Evolutionary conservation across 1,140 invertebrate species (phyloP).

Genomic region (Bilobella aurantiaca): DNA sequence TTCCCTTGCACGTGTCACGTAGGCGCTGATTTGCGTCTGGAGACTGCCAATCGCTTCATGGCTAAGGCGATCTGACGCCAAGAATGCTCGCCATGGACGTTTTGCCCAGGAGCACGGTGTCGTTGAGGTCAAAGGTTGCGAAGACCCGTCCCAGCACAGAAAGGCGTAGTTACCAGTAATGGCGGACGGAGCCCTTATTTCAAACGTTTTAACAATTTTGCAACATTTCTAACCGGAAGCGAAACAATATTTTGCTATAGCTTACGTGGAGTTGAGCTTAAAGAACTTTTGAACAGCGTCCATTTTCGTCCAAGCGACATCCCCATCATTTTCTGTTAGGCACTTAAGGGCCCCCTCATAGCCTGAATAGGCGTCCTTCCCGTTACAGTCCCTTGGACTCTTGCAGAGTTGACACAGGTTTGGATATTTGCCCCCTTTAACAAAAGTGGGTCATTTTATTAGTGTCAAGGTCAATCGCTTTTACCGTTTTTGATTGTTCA

Average conservation of each 20-base stretch:
- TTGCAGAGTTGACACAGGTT: conserved; percentile 63
- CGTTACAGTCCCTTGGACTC: conserved; percentile 59
- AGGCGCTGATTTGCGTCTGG: conserved; percentile 18
- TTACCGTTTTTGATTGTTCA: not conserved
- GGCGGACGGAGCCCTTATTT: not conserved
- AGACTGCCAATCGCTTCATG: conserved; percentile 8
- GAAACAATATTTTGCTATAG: not conserved
- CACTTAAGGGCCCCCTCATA: conserved; percentile 74
- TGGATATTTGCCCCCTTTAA: conserved; percentile 55
- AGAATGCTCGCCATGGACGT: conserved; percentile 60
- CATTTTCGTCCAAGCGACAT: conserved; percentile 74
- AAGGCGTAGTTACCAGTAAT: conserved; percentile 14
- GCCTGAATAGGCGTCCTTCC: conserved; percentile 66
- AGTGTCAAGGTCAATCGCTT: no score
- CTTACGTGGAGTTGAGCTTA: conserved; percentile 25
- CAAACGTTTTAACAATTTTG: not conserved
- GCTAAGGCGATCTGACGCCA: conserved; percentile 40
- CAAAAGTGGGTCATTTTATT: conserved; percentile 8
- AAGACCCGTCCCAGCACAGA: conserved; percentile 69
- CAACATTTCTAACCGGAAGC: not conserved
- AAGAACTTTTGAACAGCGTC: conserved; percentile 60
- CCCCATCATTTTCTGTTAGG: conserved; percentile 60
- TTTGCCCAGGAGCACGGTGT: conserved; percentile 67
- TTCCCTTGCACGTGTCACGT: conserved; percentile 14
- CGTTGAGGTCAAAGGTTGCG: conserved; percentile 49